Evolutionary conservation across 2,888 invertebrate genomes (phyloP).

Genomic region (Nysson spinosus): DNA sequence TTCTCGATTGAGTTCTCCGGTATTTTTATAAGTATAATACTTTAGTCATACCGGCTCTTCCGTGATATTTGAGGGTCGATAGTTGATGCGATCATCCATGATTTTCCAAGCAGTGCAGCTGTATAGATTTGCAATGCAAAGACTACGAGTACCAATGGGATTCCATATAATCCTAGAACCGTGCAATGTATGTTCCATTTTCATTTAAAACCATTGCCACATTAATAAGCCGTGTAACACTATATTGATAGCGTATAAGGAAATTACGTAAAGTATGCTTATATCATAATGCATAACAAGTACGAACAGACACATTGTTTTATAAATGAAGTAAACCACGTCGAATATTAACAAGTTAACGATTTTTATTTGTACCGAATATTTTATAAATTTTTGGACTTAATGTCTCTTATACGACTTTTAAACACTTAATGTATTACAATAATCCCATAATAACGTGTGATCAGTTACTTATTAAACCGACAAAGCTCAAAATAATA

Average conservation of each 20-base stretch:
- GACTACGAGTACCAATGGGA: slow-evolving; percentile 83
- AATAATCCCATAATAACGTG: slow-evolving; percentile 8
- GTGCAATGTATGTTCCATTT: not conserved
- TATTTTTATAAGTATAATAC: too few relatives aligned
- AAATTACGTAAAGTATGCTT: slow-evolving; percentile 1
- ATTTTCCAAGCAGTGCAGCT: slow-evolving; percentile 86
- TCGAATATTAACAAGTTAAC: slow-evolving; percentile 34
- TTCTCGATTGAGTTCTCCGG: too few relatives aligned
- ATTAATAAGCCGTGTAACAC: too few relatives aligned
- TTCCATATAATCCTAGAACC: slow-evolving; percentile 82
- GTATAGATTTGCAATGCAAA: slow-evolving; percentile 88
- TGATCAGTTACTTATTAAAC: slow-evolving; percentile 20
- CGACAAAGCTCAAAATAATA: slow-evolving; percentile 27
- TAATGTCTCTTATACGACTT: not conserved
- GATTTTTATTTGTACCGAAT: slow-evolving; percentile 40
- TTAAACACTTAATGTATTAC: slow-evolving; percentile 3
- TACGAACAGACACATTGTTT: too few relatives aligned
- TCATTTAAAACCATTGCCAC: too few relatives aligned
- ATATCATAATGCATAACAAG: too few relatives aligned
- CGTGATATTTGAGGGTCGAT: slow-evolving; percentile 83
- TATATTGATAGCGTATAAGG: not conserved
- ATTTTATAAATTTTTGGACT: slow-evolving; percentile 21
- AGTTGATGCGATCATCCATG: slow-evolving; percentile 89
- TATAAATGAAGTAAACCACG: not conserved
- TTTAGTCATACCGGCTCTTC: slow-evolving; percentile 81